Evolutionary conservation across 2,888 invertebrate species (phyloP), one percentile per base, ranked within the genome.

Genomic region (Eupithecia tripunctaria): DNA sequence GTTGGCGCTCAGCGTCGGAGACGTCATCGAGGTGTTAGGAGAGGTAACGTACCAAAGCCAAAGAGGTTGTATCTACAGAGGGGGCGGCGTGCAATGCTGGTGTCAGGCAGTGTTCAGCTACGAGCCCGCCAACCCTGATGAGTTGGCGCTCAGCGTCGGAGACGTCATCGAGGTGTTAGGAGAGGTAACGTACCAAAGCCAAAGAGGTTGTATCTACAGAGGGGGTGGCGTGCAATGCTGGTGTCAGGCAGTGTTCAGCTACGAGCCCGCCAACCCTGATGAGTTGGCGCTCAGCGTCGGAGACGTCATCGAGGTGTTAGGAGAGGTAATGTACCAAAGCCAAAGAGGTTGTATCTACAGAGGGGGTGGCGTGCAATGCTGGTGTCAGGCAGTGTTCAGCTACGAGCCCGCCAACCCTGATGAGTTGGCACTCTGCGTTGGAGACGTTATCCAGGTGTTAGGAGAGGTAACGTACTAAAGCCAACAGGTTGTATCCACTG

Each of bases 381-480:
- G 96, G 86, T 97, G 98, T 89, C 96, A 97, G 86, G 98, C 97
- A 67, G 95, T 98, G 80, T 98, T 97, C 92, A 97, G 97, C 90
- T 99, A 99, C 92, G 96, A 97, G 83, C 98, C 99, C 70, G 97
- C 97, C 79, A 98, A 99, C 89, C 97, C 97, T 74, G 99, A 99
- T 94, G 99, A 99, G 91, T 93, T 99, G 81, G 96, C 96, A 79
- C 95, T 99, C 76, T 95, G 96, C 81, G 97, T 98, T 62, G 98
- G 98, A 78, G 99, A 99, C 92, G 95, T 97, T 32, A 96, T 99
- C 79, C 98, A 98, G 87, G 97, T 99, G 80, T 95, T 98, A 79
- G 97, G 97, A 80, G 98, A 99, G 95, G 94, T 93, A 85, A 70
- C 75, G 1, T n/a, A 62, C n/a, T n/a, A n/a, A n/a, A n/a, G n/a